Evolutionary conservation across 2,888 invertebrate species (phyloP), one percentile per base, ranked within the genome.

Genomic region (Aphrophora alni): DNA sequence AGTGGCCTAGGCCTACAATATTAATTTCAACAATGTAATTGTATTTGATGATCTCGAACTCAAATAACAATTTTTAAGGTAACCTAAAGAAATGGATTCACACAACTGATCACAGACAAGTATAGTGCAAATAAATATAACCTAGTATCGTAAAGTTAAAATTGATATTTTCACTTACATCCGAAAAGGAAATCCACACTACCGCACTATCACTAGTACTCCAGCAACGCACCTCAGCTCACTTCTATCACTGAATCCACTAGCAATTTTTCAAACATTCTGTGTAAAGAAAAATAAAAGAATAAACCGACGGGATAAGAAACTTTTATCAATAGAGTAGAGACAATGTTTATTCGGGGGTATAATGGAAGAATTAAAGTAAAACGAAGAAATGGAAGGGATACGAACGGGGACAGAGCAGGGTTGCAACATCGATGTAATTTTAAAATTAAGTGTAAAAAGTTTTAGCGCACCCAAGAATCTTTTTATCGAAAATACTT

Each of bases 401-500:
- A 38, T n/a, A 28, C 21, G 73, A 44, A 8, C 7, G 73, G 33
- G 33, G 68, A 7, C 17, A 68, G 74, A 51, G n/a, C 27, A 71
- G 72, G 74, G 26, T 17, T 38, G 73, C 59, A 27, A n/a, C 69
- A 21, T 73, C 74, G 78, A 59, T 73, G 69, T 69, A 38, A 74
- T 59, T 77, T 73, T 38, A 78, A 81, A 81, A 81, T 81, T 75
- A 78, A 81, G 81, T 81, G 81, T 81, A 81, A 81, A 81, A 81
- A 81, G 78, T 81, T 81, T 81, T 81, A 78, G 81, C 81, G 81
- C 81, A 81, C 81, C 78, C 81, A 69, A 81, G 78, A 81, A 81
- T 81, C 81, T 81, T 81, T 81, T 81, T 81, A 81, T 81, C 81
- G 81, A 72, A 81, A 81, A 78, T 81, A 78, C 78, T 81, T 78